Conservation (phyloP, 2,113 vertebrate genomes). For the Callocephalon fimbriatum region DNA sequence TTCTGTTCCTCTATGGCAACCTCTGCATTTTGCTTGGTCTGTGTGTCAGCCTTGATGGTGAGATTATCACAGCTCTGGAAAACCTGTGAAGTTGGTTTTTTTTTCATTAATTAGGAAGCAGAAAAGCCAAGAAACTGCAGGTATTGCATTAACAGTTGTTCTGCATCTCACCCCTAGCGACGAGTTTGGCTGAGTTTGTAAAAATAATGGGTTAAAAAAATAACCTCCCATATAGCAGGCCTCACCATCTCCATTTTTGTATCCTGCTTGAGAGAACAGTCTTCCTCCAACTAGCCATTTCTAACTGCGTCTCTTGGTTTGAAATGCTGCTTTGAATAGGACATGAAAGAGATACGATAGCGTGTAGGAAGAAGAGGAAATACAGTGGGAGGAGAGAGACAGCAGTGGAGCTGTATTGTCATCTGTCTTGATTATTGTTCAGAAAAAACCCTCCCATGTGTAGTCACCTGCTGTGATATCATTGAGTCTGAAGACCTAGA, state of each 20-base stretch:
- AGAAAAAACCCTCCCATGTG: background rate
- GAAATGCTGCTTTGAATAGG: slow-evolving; percentile 63
- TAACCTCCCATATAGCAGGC: background rate
- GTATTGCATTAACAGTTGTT: background rate
- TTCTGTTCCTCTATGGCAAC: background rate
- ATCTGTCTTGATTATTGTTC: slow-evolving; percentile 45
- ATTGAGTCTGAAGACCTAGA: background rate
- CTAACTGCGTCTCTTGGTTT: slow-evolving; percentile 24
- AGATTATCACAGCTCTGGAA: background rate
- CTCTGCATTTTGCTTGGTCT: background rate
- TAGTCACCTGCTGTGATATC: slow-evolving; percentile 43
- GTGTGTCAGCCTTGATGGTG: background rate
- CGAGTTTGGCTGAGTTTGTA: background rate
- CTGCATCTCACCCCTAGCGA: background rate
- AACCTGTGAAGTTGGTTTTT: background rate
- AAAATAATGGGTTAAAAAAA: background rate
- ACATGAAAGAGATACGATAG: slow-evolving; percentile 45
- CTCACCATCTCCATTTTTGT: background rate
- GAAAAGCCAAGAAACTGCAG: background rate
- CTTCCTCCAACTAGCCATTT: slow-evolving; percentile 5
- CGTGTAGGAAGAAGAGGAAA: slow-evolving; percentile 64
- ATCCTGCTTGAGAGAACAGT: background rate
- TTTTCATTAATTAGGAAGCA: background rate
- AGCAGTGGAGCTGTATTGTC: slow-evolving; percentile 53
- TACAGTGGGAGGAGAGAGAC: slow-evolving; percentile 64